phyloP scores from a whole-genome alignment of 1,140 invertebrate genomes.

The Pogonomyrmex barbatus region DNA sequence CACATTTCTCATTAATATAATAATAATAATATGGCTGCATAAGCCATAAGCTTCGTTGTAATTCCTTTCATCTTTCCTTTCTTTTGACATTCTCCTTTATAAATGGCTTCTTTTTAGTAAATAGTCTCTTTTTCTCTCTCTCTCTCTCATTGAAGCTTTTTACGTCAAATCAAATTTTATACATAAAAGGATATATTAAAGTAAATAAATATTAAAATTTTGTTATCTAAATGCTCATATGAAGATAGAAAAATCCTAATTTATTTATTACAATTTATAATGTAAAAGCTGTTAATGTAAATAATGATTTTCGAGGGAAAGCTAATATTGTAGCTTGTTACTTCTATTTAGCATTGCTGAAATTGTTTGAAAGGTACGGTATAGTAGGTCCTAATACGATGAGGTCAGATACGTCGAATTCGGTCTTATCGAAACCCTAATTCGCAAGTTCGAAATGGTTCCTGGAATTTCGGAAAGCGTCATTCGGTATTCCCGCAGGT shows the following conservation, averaged over 20 bases:
- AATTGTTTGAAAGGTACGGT: constrained; percentile 16
- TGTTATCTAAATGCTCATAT: neutral
- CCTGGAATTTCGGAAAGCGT: constrained; percentile 44
- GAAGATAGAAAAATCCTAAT: neutral
- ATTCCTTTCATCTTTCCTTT: neutral
- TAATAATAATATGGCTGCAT: constrained; percentile 28
- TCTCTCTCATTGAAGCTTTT: neutral
- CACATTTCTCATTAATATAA: constrained; percentile 40
- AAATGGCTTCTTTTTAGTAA: neutral
- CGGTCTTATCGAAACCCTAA: constrained; percentile 43
- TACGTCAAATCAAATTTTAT: too few relatives aligned
- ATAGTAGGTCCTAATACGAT: neutral
- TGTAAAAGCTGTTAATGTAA: neutral
- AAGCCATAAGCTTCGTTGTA: neutral
- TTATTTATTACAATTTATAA: neutral
- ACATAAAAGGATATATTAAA: too few relatives aligned
- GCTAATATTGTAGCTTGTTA: neutral
- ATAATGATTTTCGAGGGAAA: neutral
- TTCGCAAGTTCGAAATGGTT: constrained; percentile 41
- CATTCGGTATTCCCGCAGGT: constrained; percentile 56
- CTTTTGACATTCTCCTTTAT: neutral
- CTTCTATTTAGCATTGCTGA: neutral
- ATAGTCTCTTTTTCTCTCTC: too few relatives aligned
- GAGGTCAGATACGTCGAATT: constrained; percentile 34
- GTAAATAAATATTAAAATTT: too few relatives aligned